Evolutionary conservation across 2,888 invertebrate species (phyloP), one percentile per base, ranked within the genome.

Genomic region (Stenoptilia bipunctidactyla): DNA sequence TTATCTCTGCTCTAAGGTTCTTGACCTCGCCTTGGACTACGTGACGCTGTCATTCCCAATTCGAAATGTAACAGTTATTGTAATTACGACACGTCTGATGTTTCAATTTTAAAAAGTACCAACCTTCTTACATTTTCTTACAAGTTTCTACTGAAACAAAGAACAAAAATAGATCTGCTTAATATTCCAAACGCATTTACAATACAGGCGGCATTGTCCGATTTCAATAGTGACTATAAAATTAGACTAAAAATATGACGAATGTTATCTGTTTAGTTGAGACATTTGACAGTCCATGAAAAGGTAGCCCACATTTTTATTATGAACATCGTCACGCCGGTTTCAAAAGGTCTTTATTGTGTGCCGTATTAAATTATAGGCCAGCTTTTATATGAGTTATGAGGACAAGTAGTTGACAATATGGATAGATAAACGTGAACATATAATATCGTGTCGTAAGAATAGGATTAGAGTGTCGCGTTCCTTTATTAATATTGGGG

Each of bases 41-140:
- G 48, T 53, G 61, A 72, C 72, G 63, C 61, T 67, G 55, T 63
- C 64, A 65, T 71, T 75, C 73, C 65, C 70, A 73, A 79, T 79
- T 77, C 77, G 71, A 68, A 67, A 61, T 64, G 66, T 66, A 63
- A 66, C 66, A 72, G 82, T 82, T 80, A 80, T 82, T n/a, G n/a
- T n/a, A n/a, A n/a, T 45, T 48, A 46, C 47, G 44, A 46, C 47
- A 52, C 20, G 8, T 20, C 20, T 20, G 20, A 20, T 41, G 43
- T 43, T 40, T 40, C 40, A 37, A 45, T 43, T 41, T 43, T 36
- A 38, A 38, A 38, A 34, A 38, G 42, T 45, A 20, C 20, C 20
- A 3, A n/a, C n/a, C n/a, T n/a, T n/a, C n/a, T n/a, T n/a, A n/a
- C n/a, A n/a, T n/a, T n/a, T n/a, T n/a, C n/a, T n/a, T n/a, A 8